A percentile compares a stretch with the other conserved stretches of the same genome.
Evolutionary conservation across 2,797 vertebrate species (phyloP).

Genomic region (Gymnodraco acuticeps): DNA sequence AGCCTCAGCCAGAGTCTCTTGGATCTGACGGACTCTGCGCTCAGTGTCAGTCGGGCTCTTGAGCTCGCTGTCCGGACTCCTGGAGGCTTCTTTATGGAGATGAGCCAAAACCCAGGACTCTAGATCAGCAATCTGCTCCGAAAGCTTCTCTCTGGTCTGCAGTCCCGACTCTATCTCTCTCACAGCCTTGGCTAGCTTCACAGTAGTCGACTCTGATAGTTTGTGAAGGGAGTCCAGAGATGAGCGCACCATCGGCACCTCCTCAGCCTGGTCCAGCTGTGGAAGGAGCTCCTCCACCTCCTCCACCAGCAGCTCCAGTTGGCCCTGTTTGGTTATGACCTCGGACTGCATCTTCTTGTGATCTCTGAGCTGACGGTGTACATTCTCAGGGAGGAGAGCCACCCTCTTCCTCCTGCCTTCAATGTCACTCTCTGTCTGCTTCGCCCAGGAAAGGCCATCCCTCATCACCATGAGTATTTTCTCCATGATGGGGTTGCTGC

Average conservation of each 20-base stretch:
- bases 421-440: conserved; percentile 81
- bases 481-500: conserved; percentile 77
- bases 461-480: conserved; percentile 84
- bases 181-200: conserved; percentile 83
- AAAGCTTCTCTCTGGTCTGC: conserved; percentile 88
- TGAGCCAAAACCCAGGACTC: conserved; percentile 85
- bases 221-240: conserved; percentile 83
- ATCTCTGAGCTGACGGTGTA: conserved; percentile 88
- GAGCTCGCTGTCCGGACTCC: conserved; percentile 61
- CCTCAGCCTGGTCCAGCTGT: conserved; percentile 72
- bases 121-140: conserved; percentile 84
- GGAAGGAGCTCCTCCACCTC: conserved; percentile 82
- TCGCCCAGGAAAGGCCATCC: conserved; percentile 88
- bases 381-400: conserved; percentile 88
- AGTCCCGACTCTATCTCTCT: conserved; percentile 88
- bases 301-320: conserved; percentile 82
- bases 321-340: conserved; percentile 83
- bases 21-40: conserved; percentile 72
- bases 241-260: conserved; percentile 77
- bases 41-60: conserved; percentile 76
- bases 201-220: conserved; percentile 85
- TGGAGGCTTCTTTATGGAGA: conserved; percentile 72
- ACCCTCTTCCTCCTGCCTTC: conserved; percentile 79
- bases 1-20: conserved; percentile 80
- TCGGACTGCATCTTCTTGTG: conserved; percentile 86